Percentiles rank a stretch among this genome's conserved stretches.
phyloP scores from a whole-genome alignment of 2,113 vertebrate genomes.

The Perca fluviatilis region DNA sequence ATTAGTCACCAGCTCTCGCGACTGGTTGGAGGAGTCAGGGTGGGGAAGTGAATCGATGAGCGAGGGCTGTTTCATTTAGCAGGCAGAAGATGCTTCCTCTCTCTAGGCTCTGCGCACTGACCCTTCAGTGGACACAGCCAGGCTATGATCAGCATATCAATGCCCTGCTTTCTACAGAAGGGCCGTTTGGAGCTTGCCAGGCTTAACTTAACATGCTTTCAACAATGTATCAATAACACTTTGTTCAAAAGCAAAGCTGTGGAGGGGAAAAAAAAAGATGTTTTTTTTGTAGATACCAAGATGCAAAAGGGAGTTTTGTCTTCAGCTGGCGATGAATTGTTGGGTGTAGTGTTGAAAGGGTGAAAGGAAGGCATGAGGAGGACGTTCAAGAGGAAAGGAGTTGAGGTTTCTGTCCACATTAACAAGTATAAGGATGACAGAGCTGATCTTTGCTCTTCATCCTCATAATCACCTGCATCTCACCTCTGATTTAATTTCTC shows the following conservation, averaged over 20 bases:
- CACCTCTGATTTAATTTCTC: constrained; percentile 44
- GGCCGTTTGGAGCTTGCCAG: constrained; percentile 47
- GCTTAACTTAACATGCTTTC: constrained; percentile 59
- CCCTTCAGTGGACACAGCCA: constrained; percentile 55
- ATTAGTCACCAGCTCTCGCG: constrained; percentile 11
- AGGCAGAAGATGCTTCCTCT: constrained; percentile 71
- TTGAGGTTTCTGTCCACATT: neutral
- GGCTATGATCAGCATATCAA: constrained; percentile 76
- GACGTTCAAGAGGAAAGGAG: neutral
- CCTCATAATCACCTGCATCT: constrained; percentile 19
- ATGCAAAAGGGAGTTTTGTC: constrained; percentile 9
- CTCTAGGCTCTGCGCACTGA: constrained; percentile 29
- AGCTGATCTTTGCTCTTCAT: neutral
- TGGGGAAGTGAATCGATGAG: constrained; percentile 34
- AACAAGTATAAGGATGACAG: no score
- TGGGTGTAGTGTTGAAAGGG: neutral
- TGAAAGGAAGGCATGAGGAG: neutral
- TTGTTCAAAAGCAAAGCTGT: constrained; percentile 39
- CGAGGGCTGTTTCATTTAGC: constrained; percentile 62
- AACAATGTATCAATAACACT: constrained; percentile 69
- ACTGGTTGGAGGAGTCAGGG: neutral
- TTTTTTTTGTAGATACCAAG: constrained; percentile 33
- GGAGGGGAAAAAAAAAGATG: neutral
- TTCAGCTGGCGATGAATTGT: neutral
- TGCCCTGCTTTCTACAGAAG: constrained; percentile 59